These are phyloP conservation scores for Mycalesis mineus DNA, from an alignment of 2,888 invertebrate species.

Conservation along the genomic window DNA sequence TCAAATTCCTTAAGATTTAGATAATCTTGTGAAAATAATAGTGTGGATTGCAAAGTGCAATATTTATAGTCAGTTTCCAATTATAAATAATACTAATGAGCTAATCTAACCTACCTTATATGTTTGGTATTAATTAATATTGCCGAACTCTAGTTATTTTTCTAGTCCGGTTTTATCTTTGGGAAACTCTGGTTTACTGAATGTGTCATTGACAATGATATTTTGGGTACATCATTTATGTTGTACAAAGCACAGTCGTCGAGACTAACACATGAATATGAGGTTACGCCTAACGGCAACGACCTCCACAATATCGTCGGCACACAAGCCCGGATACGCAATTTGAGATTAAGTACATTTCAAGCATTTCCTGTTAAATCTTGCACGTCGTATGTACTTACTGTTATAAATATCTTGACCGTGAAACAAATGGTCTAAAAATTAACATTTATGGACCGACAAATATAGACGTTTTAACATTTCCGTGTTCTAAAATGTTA, in stretches of 20 bases:
- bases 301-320: slow-evolving; percentile 7
- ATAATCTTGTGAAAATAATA: too few relatives aligned
- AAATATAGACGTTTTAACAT: background rate
- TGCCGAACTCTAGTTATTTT: too few relatives aligned
- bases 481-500: background rate
- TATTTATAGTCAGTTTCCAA: too few relatives aligned
- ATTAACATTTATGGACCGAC: background rate
- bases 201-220: background rate
- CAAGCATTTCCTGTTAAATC: slow-evolving; percentile 19
- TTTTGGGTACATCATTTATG: background rate
- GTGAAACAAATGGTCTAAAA: slow-evolving; percentile 9
- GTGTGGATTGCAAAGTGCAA: too few relatives aligned
- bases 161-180: too few relatives aligned
- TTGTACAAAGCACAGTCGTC: background rate
- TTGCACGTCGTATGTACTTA: background rate
- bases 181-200: too few relatives aligned
- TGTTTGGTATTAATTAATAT: too few relatives aligned
- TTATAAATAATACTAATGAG: too few relatives aligned
- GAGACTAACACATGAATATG: background rate
- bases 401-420: background rate
- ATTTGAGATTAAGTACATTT: slow-evolving; percentile 10
- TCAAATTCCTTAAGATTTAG: too few relatives aligned
- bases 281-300: background rate
- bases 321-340: background rate
- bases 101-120: too few relatives aligned